Percentiles rank a stretch among this genome's conserved stretches.
phyloP scores from a whole-genome alignment of 2,113 vertebrate species.

The Hiodon tergisus region DNA sequence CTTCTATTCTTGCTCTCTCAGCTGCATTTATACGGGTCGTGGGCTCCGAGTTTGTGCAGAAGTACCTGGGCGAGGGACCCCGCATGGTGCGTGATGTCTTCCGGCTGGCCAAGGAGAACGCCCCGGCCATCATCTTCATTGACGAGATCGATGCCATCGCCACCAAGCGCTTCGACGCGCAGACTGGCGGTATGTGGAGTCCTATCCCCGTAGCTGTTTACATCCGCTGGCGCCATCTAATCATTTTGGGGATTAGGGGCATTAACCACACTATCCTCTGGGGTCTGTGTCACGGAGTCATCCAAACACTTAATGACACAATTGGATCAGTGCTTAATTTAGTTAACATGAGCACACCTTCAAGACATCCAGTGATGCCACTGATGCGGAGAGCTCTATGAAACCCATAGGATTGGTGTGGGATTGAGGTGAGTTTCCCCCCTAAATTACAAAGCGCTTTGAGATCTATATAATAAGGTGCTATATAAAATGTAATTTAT shows the following conservation, averaged over 20 bases:
- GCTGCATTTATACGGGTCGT: conserved; percentile 93
- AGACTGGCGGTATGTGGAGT: conserved; percentile 75
- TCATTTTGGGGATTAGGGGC: too few relatives aligned
- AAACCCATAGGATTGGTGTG: too few relatives aligned
- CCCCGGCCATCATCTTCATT: conserved; percentile 93
- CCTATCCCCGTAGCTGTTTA: background rate
- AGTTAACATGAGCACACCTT: too few relatives aligned
- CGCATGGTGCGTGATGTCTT: conserved; percentile 94
- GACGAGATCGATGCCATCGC: conserved; percentile 94
- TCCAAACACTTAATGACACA: too few relatives aligned
- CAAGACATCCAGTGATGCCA: too few relatives aligned
- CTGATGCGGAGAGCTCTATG: too few relatives aligned
- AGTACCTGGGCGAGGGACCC: conserved; percentile 89
- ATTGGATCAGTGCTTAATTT: too few relatives aligned
- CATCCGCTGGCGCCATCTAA: conserved; percentile 49
- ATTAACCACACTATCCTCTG: conserved; percentile 39
- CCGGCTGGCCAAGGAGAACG: conserved; percentile 92
- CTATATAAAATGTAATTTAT: too few relatives aligned
- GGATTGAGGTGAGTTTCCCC: too few relatives aligned
- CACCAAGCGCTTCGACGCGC: conserved; percentile 93
- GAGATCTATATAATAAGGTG: too few relatives aligned
- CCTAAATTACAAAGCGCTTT: too few relatives aligned
- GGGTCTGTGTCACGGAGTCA: background rate
- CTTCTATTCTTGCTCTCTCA: conserved; percentile 39
- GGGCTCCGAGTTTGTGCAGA: conserved; percentile 93